phyloP scores from a whole-genome alignment of 2,113 vertebrate species.

The Lethenteron reissneri region DNA sequence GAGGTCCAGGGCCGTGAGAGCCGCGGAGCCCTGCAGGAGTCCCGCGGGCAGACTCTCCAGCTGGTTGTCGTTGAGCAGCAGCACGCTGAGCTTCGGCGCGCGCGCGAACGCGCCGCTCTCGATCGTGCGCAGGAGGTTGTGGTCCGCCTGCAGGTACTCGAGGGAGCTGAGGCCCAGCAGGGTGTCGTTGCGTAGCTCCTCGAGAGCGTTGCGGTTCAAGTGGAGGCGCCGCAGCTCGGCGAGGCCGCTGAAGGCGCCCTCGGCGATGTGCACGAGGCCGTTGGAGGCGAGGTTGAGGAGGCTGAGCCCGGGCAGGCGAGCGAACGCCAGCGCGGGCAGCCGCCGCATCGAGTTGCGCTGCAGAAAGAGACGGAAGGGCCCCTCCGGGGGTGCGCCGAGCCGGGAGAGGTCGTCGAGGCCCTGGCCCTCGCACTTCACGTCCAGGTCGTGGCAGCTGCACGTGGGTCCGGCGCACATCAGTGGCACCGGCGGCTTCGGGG shows the following conservation, averaged over 20 bases:
- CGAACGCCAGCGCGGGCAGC: conserved; percentile 92
- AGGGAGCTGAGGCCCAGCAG: conserved; percentile 87
- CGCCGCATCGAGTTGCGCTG: conserved; percentile 96
- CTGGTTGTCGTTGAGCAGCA: conserved; percentile 95
- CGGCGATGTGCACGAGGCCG: conserved; percentile 89
- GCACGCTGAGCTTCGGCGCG: conserved; percentile 74
- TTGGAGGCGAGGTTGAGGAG: conserved; percentile 97
- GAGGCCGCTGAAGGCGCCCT: conserved; percentile 80
- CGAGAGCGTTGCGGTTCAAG: conserved; percentile 92
- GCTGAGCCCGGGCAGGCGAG: conserved; percentile 88
- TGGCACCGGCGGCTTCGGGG: too few species aligned
- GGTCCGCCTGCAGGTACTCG: conserved; percentile 96
- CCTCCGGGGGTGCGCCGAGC: conserved; percentile 19
- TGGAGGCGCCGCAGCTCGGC: conserved; percentile 87
- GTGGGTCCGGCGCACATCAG: too few species aligned
- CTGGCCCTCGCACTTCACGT: conserved; percentile 1
- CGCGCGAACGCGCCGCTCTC: conserved; percentile 86
- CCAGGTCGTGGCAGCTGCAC: conserved; percentile 3
- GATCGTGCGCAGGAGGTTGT: conserved; percentile 91
- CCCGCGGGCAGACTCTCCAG: conserved; percentile 80
- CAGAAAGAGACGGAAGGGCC: conserved; percentile 93
- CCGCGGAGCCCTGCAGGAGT: conserved; percentile 73
- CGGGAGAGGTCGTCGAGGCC: conserved; percentile 43
- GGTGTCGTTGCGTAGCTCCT: conserved; percentile 87
- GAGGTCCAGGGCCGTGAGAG: conserved; percentile 84